Percentiles rank a stretch among this genome's conserved stretches.
These are phyloP conservation scores for Glaucomys volans DNA, from an alignment of 2,113 vertebrate genomes.

Conservation along the genomic window DNA sequence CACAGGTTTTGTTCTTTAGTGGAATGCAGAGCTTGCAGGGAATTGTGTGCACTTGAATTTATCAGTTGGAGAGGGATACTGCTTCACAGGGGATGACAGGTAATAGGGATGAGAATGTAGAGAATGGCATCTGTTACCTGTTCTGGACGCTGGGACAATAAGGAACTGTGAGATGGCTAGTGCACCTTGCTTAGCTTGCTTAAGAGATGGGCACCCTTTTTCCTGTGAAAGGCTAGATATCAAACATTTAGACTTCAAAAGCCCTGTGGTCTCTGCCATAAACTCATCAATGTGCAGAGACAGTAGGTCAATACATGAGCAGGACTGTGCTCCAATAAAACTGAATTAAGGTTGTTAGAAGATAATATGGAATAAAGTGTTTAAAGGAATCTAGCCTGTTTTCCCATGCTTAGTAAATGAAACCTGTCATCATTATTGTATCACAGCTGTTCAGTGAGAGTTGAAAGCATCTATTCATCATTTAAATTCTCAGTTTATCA, in stretches of 20 bases:
- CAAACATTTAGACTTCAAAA: background rate
- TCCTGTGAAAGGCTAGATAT: background rate
- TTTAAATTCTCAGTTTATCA: background rate
- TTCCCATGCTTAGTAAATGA: background rate
- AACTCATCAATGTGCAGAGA: background rate
- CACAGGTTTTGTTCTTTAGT: background rate
- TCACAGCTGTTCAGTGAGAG: background rate
- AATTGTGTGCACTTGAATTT: background rate
- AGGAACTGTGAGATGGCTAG: background rate
- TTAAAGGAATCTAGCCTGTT: background rate
- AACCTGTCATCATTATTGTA: background rate
- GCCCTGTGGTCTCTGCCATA: background rate
- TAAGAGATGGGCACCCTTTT: background rate
- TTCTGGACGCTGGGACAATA: background rate
- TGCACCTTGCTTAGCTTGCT: background rate
- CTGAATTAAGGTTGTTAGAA: background rate
- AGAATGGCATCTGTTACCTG: background rate
- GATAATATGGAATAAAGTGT: background rate
- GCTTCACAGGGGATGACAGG: background rate
- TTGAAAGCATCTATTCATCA: background rate
- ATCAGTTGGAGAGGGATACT: background rate
- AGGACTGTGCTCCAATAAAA: background rate
- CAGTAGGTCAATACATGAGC: background rate
- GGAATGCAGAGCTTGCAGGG: background rate
- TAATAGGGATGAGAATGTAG: background rate